Evolutionary conservation across 2,888 invertebrate species (phyloP).

Genomic region (Zeuzera pyrina): DNA sequence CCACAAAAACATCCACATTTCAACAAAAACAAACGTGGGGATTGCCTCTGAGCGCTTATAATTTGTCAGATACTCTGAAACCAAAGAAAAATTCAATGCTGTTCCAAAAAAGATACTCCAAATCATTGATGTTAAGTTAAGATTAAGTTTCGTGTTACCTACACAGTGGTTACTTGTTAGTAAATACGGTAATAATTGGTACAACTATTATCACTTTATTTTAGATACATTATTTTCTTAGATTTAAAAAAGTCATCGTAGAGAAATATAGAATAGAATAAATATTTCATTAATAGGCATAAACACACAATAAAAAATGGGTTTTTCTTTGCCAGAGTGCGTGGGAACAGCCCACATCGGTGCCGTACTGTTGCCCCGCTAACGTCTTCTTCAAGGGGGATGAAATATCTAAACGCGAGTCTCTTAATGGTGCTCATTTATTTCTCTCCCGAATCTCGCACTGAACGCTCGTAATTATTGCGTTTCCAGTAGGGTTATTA

Average conservation of each 20-base stretch:
- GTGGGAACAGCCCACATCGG: constrained; percentile 55
- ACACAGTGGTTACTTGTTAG: too few relatives aligned
- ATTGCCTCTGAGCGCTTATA: constrained; percentile 54
- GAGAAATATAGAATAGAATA: not conserved
- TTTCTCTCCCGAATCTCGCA: constrained; percentile 66
- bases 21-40: constrained; percentile 67
- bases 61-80: constrained; percentile 57
- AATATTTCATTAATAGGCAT: not conserved
- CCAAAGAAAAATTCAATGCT: too few relatives aligned
- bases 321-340: constrained; percentile 42
- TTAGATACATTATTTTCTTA: too few relatives aligned
- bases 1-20: constrained; percentile 56
- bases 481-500: constrained; percentile 68
- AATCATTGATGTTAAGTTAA: too few relatives aligned
- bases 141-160: too few relatives aligned
- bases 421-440: constrained; percentile 70
- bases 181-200: too few relatives aligned
- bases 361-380: constrained; percentile 36
- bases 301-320: not conserved
- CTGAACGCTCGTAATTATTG: constrained; percentile 67
- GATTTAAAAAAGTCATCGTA: too few relatives aligned
- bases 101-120: too few relatives aligned
- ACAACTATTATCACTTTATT: too few relatives aligned
- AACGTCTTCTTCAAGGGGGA: constrained; percentile 67
- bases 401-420: constrained; percentile 69